Evolutionary conservation across 1,140 invertebrate species (phyloP).

Genomic region (Pentalonia nigronervosa): DNA sequence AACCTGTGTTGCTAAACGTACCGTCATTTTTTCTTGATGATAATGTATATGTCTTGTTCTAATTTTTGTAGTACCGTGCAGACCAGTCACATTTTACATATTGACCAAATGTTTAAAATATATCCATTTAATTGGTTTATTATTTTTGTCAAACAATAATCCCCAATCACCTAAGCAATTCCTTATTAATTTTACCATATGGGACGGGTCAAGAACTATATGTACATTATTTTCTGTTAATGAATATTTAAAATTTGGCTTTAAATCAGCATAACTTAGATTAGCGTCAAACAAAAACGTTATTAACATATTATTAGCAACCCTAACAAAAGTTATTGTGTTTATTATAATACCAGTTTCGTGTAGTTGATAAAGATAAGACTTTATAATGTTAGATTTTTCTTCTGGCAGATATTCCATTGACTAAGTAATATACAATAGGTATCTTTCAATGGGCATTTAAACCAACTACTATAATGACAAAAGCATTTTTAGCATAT

Average conservation of each 20-base stretch:
- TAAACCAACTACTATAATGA: conserved; percentile 26
- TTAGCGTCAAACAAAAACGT: conserved; percentile 59
- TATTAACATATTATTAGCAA: conserved; percentile 61
- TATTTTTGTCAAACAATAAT: conserved; percentile 54
- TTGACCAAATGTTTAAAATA: conserved; percentile 21
- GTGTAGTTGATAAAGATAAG: conserved; percentile 60
- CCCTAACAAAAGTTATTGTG: conserved; percentile 63
- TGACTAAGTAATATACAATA: conserved; percentile 40
- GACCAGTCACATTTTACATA: conserved; percentile 43
- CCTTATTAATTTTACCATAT: conserved; percentile 59
- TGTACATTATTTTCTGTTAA: conserved; percentile 57
- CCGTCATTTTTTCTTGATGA: conserved; percentile 61
- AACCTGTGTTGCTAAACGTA: conserved; percentile 61
- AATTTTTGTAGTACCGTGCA: conserved; percentile 62
- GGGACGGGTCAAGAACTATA: conserved; percentile 61
- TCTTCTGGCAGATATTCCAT: neutral
- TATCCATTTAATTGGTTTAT: conserved; percentile 60
- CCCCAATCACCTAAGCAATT: conserved; percentile 44
- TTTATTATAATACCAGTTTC: conserved; percentile 61
- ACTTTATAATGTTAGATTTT: conserved; percentile 59
- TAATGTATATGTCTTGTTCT: conserved; percentile 60
- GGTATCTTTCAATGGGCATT: conserved; percentile 48
- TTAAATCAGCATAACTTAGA: neutral
- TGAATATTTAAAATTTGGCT: conserved; percentile 7
- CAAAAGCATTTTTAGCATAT: neutral